Conservation (phyloP, 1,140 invertebrate genomes). For the Nasonia giraulti region DNA sequence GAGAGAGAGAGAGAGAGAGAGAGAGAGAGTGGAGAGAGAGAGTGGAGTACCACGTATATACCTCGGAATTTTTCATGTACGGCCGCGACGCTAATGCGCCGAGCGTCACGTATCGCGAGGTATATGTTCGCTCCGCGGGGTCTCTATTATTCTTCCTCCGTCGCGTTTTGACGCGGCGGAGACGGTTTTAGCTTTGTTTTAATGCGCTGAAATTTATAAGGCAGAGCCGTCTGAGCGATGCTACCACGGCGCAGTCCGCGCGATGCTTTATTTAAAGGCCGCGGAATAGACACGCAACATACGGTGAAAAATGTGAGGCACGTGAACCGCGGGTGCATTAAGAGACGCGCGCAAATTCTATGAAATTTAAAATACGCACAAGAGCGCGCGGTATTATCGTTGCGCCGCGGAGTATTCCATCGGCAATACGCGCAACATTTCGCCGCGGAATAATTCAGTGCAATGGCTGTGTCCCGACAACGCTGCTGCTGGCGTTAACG, state of each 20-base stretch:
- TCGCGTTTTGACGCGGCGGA: background rate
- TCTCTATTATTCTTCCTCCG: constrained; percentile 24
- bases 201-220: constrained; percentile 23
- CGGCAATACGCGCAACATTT: no score
- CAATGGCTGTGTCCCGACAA: no score
- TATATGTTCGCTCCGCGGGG: background rate
- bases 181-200: constrained; percentile 27
- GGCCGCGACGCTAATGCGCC: constrained; percentile 4
- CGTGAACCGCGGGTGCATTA: background rate
- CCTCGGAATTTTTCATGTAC: no score
- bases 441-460: no score
- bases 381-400: no score
- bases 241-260: no score
- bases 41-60: no score
- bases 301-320: background rate
- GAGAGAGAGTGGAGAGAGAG: no score
- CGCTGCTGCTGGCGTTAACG: background rate
- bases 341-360: background rate
- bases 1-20: no score
- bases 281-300: background rate
- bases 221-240: background rate
- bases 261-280: background rate
- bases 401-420: no score
- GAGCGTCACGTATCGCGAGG: constrained; percentile 33
- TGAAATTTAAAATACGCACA: background rate